A percentile compares a stretch with the other conserved stretches of the same genome.
These are phyloP conservation scores for Macrophya annulata DNA, from an alignment of 2,888 invertebrate species.

Conservation along the genomic window DNA sequence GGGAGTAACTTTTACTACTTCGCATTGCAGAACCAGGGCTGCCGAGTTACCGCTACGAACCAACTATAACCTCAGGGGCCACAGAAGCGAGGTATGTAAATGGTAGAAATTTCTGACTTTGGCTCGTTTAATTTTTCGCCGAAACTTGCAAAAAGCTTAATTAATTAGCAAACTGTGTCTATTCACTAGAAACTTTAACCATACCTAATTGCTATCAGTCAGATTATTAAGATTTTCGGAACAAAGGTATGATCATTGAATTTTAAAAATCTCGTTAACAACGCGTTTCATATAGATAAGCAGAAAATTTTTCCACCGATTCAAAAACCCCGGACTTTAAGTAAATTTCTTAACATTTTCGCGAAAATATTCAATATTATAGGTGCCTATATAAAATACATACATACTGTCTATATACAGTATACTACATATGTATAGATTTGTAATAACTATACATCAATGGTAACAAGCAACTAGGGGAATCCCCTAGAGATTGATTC, in stretches of 20 bases:
- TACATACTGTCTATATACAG: too few relatives aligned
- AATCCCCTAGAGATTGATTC: constrained; percentile 53
- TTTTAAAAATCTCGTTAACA: neutral
- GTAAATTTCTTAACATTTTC: neutral
- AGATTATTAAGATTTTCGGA: neutral
- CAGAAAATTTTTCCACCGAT: neutral
- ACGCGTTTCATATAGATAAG: neutral
- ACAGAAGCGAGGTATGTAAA: constrained; percentile 93
- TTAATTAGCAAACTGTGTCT: constrained; percentile 42
- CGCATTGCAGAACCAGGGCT: constrained; percentile 91
- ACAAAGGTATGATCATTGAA: neutral
- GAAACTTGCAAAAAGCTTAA: constrained; percentile 46
- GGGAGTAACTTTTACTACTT: constrained; percentile 97
- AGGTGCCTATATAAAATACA: neutral
- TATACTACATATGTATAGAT: constrained; percentile 37
- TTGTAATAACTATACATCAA: constrained; percentile 40
- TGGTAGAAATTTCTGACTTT: constrained; percentile 33
- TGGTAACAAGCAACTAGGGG: constrained; percentile 36
- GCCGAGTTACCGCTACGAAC: constrained; percentile 94
- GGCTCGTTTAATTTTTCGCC: constrained; percentile 52
- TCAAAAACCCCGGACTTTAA: neutral
- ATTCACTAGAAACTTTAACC: constrained; percentile 33
- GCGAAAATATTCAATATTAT: neutral
- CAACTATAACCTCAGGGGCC: constrained; percentile 98
- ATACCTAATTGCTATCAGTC: neutral